Base-by-base conservation (phyloP, 2,113 vertebrate species). In the Hippocampus barbouri region DNA sequence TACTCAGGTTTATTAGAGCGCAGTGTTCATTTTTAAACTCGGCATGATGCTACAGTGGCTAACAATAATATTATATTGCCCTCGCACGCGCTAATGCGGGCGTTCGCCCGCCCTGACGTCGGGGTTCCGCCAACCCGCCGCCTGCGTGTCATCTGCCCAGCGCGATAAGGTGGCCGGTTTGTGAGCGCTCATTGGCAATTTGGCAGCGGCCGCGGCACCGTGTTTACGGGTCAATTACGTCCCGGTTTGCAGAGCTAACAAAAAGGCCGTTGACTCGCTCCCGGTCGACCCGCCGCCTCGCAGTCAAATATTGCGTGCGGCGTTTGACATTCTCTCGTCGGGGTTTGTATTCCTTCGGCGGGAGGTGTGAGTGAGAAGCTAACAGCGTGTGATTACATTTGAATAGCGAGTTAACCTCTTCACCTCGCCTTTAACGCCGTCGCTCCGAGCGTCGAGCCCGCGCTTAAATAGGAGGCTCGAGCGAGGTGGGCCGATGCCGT, bases 321-420 rank as follows among this genome's bases (percentile, higher is more conserved):
- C 57, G 54, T 76, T 78, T 49, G n/a, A 62, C 21, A 53, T 49
- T 66, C 38, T 56, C 20, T 45, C 15, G 40, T 73, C 2, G 8
- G n/a, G 57, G 34, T 38, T 38, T 70, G 72, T 16, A 25, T 18
- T 67, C 76, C 73, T 66, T 25, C 27, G 11, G 20, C 16, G 45
- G 18, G 57, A 63, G 11, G 21, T 59, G 43, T 27, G 60, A 63
- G 49, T 56, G 12, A 6, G 23, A 1, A 53, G 68, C 57, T 77
- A 79, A 86, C 80, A 77, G 68, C 73, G 51, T 73, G 71, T 72
- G 83, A 86, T 90, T 81, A 87, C 34, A 68, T 41, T 2, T 83
- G 79, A 87, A 87, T 76, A 76, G 75, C 43, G 75, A 79, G 69
- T 87, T 86, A 87, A 88, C 86, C 81, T 79, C 2, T 78, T 81